Conservation (phyloP, 2,797 vertebrate species). For the Mormyrops attenuatus region DNA sequence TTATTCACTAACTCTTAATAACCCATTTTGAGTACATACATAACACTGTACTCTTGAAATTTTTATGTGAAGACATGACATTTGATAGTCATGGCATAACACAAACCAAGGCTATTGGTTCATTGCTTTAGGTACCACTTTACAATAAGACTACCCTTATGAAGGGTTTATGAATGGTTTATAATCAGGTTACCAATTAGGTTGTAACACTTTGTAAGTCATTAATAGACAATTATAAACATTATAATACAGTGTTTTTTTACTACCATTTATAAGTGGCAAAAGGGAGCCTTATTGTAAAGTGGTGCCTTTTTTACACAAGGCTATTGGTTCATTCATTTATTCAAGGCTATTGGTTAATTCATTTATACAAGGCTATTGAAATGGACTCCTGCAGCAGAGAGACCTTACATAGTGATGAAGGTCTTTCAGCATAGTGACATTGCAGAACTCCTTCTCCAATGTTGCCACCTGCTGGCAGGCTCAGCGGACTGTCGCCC, state of each 20-base stretch:
- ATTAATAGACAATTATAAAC: neutral
- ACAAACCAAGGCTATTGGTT: neutral
- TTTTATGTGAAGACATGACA: neutral
- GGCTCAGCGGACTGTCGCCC: conserved; percentile 89
- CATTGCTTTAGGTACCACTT: neutral
- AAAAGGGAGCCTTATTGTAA: neutral
- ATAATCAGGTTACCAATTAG: neutral
- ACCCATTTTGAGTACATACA: neutral
- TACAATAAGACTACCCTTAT: neutral
- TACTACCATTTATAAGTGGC: neutral
- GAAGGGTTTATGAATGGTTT: neutral
- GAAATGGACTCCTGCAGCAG: neutral
- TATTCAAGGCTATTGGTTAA: neutral
- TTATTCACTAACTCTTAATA: neutral
- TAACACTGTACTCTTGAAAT: neutral
- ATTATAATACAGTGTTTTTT: neutral
- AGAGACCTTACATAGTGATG: neutral
- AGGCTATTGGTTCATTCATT: no score
- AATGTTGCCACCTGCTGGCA: conserved; percentile 39
- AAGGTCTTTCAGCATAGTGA: neutral
- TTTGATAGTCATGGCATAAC: neutral
- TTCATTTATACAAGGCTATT: neutral
- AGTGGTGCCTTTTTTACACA: neutral
- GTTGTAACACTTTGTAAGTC: neutral
- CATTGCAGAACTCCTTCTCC: neutral